A percentile compares a stretch with the other conserved stretches of the same genome.
phyloP scores from a whole-genome alignment of 2,113 vertebrate genomes.

The Odocoileus virginianus region DNA sequence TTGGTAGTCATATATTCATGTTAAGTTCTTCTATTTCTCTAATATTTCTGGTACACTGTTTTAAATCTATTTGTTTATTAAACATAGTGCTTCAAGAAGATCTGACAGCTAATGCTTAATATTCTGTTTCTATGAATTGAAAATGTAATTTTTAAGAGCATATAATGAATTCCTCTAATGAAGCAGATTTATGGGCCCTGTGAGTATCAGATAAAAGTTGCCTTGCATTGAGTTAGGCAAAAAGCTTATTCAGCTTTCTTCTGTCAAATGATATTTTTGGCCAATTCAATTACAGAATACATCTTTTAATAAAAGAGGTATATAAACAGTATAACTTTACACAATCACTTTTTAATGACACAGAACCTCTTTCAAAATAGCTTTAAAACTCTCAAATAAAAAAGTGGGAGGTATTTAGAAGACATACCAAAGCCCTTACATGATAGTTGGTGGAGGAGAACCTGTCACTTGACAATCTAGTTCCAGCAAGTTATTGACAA shows the following conservation, averaged over 20 bases:
- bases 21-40: neutral
- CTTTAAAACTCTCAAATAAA: neutral
- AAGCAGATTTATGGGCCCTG: neutral
- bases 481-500: slow-evolving; percentile 87
- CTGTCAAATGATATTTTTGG: neutral
- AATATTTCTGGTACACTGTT: neutral
- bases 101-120: neutral
- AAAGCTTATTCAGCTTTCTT: neutral
- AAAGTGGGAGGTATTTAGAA: neutral
- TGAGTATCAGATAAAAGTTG: neutral
- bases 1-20: neutral
- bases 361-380: neutral
- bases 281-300: neutral
- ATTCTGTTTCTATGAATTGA: neutral
- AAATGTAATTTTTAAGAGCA: slow-evolving; percentile 4
- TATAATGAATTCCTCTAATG: neutral
- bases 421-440: slow-evolving; percentile 81
- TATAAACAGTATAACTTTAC: neutral
- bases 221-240: neutral
- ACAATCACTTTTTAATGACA: neutral
- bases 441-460: slow-evolving; percentile 87
- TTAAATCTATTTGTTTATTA: neutral
- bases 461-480: slow-evolving; percentile 90
- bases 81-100: neutral
- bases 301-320: neutral